These are phyloP conservation scores for Clarias magur DNA, from an alignment of 2,113 vertebrate species.

Conservation along the genomic window DNA sequence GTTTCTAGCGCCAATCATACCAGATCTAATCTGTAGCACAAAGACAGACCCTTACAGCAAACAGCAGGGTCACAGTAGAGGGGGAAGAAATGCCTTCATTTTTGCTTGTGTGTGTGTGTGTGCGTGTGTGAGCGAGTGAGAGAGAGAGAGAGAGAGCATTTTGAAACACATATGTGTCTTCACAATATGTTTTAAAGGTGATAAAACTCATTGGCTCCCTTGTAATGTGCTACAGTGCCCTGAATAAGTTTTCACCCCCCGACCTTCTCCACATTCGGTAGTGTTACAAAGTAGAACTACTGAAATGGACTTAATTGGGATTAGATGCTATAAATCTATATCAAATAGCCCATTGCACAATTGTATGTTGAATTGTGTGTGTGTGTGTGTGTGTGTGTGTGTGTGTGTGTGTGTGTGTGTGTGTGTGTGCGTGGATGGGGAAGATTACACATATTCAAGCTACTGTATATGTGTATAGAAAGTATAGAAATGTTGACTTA, in stretches of 20 bases:
- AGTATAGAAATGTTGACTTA: too few relatives aligned
- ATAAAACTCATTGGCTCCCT: background rate
- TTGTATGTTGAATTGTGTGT: too few relatives aligned
- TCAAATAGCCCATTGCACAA: background rate
- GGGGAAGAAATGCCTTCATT: conserved; percentile 47
- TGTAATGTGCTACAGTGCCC: background rate
- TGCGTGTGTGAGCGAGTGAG: background rate
- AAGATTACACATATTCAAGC: background rate
- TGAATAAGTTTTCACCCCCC: background rate
- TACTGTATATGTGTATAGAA: background rate
- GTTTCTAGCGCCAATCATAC: conserved; percentile 36
- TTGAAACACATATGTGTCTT: background rate
- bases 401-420: too few relatives aligned
- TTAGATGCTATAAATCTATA: background rate
- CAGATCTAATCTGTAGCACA: conserved; percentile 46
- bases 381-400: too few relatives aligned
- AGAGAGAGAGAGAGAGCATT: background rate
- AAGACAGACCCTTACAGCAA: conserved; percentile 43
- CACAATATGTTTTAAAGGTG: background rate
- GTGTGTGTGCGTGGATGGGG: too few relatives aligned
- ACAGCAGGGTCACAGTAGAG: conserved; percentile 38
- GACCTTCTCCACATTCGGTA: background rate
- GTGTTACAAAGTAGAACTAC: background rate
- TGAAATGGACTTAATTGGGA: conserved; percentile 6
- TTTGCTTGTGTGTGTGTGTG: conserved; percentile 6